Evolutionary conservation across 2,113 vertebrate species (phyloP).

Genomic region (Sminthopsis crassicaudata): DNA sequence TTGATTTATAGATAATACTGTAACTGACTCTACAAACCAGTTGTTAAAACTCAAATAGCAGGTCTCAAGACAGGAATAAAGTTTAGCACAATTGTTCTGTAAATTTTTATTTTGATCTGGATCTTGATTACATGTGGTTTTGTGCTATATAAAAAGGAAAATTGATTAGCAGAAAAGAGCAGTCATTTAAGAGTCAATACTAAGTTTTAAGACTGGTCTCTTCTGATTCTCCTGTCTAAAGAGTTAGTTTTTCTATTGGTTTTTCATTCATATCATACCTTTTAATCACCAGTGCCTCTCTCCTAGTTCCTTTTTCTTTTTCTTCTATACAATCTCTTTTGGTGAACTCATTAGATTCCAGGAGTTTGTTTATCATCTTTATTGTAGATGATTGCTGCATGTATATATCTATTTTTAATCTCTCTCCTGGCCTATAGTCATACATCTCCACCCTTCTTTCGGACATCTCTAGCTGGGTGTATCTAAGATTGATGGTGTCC

Average conservation of each 20-base stretch:
- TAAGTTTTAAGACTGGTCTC: neutral
- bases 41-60: neutral
- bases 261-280: neutral
- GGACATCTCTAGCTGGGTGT: neutral
- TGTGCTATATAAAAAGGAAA: neutral
- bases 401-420: neutral
- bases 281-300: neutral
- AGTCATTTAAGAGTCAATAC: neutral
- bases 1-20: neutral
- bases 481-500: neutral
- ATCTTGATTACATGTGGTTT: neutral
- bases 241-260: neutral
- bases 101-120: neutral
- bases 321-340: neutral
- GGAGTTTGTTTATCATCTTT: neutral
- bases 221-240: neutral
- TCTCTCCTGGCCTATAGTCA: neutral
- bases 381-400: neutral
- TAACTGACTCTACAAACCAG: neutral
- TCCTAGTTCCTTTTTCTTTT: neutral
- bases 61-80: neutral
- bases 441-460: neutral
- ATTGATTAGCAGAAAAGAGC: neutral
- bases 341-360: neutral
- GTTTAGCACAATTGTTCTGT: neutral